These are phyloP conservation scores for Dendrocopos noguchii DNA, from an alignment of 2,113 vertebrate species.

Conservation along the genomic window DNA sequence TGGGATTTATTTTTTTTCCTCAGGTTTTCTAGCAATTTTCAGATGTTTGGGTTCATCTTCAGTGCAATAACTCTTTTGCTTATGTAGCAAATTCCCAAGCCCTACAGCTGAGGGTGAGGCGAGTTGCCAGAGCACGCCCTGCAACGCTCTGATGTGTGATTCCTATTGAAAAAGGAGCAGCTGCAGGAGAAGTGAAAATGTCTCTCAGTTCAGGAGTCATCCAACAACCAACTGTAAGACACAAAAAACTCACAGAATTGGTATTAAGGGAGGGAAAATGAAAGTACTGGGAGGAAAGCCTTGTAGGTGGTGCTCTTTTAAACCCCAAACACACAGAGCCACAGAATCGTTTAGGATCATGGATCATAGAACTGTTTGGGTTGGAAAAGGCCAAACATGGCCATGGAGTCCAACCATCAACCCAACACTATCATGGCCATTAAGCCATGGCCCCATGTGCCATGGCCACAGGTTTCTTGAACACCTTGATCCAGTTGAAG, in stretches of 20 bases:
- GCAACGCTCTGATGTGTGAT: neutral
- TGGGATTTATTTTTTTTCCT: neutral
- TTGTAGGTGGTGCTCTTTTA: neutral
- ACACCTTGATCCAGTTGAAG: too few species aligned
- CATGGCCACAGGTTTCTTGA: too few species aligned
- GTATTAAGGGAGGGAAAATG: neutral
- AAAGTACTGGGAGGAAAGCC: neutral
- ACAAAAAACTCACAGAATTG: neutral
- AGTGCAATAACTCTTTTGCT: neutral
- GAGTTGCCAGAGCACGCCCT: neutral
- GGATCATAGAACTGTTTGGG: too few species aligned
- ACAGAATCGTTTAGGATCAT: too few species aligned
- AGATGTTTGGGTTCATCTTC: neutral
- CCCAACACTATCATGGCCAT: too few species aligned
- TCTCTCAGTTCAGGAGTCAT: constrained; percentile 54
- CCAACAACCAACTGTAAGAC: constrained; percentile 30
- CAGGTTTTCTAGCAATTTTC: neutral
- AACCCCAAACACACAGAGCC: neutral
- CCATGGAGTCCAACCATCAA: too few species aligned
- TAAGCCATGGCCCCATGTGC: too few species aligned
- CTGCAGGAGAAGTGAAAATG: neutral
- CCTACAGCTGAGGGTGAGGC: constrained; percentile 35
- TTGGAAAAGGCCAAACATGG: too few species aligned
- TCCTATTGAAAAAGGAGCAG: constrained; percentile 37
- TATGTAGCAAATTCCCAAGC: constrained; percentile 35